These are phyloP conservation scores for Parnassius orleans DNA, from an alignment of 2,888 invertebrate species.

Conservation along the genomic window DNA sequence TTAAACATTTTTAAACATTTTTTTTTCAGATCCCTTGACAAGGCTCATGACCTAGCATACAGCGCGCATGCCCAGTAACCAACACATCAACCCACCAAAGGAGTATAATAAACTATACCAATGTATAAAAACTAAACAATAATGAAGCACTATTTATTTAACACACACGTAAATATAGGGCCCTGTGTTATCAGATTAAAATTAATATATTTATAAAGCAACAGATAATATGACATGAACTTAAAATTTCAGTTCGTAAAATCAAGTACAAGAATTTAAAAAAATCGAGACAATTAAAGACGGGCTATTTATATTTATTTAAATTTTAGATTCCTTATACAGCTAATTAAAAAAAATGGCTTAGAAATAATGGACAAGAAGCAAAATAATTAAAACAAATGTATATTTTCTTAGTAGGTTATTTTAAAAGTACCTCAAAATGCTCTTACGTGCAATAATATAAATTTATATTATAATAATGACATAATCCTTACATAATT, in stretches of 20 bases:
- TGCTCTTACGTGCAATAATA: slow-evolving; percentile 39
- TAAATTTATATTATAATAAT: not conserved
- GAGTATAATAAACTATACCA: slow-evolving; percentile 24
- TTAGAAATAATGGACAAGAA: not conserved
- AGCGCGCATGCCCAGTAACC: slow-evolving; percentile 77
- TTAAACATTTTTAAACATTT: not conserved
- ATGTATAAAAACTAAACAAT: slow-evolving; percentile 30
- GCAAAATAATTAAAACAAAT: not conserved
- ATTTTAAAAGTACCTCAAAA: slow-evolving; percentile 53
- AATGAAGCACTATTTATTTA: slow-evolving; percentile 25
- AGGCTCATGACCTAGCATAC: slow-evolving; percentile 82
- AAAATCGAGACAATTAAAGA: not conserved
- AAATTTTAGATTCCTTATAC: not conserved
- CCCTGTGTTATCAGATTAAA: slow-evolving; percentile 23
- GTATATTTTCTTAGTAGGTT: slow-evolving; percentile 31
- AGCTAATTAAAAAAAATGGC: not conserved
- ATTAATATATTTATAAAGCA: not conserved
- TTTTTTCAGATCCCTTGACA: slow-evolving; percentile 70
- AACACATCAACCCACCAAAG: slow-evolving; percentile 49
- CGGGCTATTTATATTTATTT: slow-evolving; percentile 3
- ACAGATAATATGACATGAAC: slow-evolving; percentile 1
- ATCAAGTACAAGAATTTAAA: slow-evolving; percentile 19
- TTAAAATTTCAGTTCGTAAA: slow-evolving; percentile 1
- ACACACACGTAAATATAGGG: slow-evolving; percentile 31
- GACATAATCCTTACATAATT: not conserved